phyloP scores from a whole-genome alignment of 2,888 invertebrate genomes.

The Fabriciana adippe region DNA sequence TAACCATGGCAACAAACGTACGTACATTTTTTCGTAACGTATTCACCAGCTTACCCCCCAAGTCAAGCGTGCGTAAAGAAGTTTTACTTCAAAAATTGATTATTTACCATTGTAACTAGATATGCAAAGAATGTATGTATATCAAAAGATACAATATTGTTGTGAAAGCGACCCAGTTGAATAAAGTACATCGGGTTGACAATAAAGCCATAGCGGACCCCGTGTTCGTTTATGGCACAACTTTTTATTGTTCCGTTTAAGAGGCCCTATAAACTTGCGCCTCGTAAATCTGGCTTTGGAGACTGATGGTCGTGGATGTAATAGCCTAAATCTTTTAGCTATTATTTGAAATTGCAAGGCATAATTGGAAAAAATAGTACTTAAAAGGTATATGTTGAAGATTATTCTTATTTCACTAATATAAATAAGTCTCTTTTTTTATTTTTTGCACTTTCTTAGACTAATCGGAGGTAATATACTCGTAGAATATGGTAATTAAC shows the following conservation, averaged over 20 bases:
- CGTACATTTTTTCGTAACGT: too few species aligned
- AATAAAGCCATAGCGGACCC: constrained; percentile 23
- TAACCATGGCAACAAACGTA: too few species aligned
- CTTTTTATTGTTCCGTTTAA: constrained; percentile 77
- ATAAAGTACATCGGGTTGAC: constrained; percentile 9
- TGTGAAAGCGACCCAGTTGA: not conserved
- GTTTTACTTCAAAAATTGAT: too few species aligned
- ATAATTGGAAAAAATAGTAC: constrained; percentile 24
- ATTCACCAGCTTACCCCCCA: too few species aligned
- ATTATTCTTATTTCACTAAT: not conserved
- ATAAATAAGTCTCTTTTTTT: not conserved
- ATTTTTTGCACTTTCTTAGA: too few species aligned
- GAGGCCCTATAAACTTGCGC: constrained; percentile 66
- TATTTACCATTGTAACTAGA: not conserved
- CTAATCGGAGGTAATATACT: too few species aligned
- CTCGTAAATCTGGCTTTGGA: constrained; percentile 69
- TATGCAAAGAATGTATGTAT: not conserved
- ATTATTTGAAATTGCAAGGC: constrained; percentile 18
- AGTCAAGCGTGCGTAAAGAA: too few species aligned
- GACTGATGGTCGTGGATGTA: constrained; percentile 40
- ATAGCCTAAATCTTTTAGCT: constrained; percentile 31
- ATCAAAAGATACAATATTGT: too few species aligned
- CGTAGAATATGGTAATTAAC: too few species aligned
- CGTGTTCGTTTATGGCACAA: constrained; percentile 50
- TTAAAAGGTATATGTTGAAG: not conserved